phyloP scores from a whole-genome alignment of 2,888 invertebrate genomes.

The Rhopalosiphum nymphaeae region DNA sequence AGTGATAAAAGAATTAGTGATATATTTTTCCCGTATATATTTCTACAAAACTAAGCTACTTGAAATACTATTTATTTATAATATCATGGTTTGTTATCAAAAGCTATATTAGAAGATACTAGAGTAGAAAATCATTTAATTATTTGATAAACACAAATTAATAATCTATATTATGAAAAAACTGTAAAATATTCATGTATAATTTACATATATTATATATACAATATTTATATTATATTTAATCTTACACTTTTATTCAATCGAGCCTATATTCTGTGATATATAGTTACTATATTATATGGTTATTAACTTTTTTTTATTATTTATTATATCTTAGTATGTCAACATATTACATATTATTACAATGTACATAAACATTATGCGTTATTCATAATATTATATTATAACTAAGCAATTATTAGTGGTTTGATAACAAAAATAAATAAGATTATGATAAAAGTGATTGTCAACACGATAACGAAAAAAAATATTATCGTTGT shows the following conservation, averaged over 20 bases:
- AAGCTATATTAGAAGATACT: neutral
- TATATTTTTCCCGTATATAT: neutral
- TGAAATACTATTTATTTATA: neutral
- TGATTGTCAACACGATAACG: too few relatives aligned
- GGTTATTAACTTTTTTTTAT: too few relatives aligned
- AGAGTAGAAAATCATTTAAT: neutral
- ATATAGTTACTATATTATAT: neutral
- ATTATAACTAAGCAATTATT: too few relatives aligned
- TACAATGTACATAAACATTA: too few relatives aligned
- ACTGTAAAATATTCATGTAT: neutral
- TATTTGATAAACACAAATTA: neutral
- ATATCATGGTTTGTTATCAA: neutral
- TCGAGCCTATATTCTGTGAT: neutral
- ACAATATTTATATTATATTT: too few relatives aligned
- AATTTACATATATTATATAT: neutral
- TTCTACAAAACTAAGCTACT: neutral
- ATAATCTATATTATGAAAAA: neutral
- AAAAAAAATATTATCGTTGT: too few relatives aligned
- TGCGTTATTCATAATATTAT: too few relatives aligned
- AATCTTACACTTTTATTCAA: too few relatives aligned
- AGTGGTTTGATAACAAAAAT: too few relatives aligned
- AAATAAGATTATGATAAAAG: too few relatives aligned
- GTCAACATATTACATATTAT: too few relatives aligned
- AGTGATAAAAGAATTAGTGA: constrained; percentile 26
- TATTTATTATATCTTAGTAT: too few relatives aligned